These are phyloP conservation scores for Reticulitermes speratus DNA, from an alignment of 1,140 invertebrate genomes.

Conservation along the genomic window DNA sequence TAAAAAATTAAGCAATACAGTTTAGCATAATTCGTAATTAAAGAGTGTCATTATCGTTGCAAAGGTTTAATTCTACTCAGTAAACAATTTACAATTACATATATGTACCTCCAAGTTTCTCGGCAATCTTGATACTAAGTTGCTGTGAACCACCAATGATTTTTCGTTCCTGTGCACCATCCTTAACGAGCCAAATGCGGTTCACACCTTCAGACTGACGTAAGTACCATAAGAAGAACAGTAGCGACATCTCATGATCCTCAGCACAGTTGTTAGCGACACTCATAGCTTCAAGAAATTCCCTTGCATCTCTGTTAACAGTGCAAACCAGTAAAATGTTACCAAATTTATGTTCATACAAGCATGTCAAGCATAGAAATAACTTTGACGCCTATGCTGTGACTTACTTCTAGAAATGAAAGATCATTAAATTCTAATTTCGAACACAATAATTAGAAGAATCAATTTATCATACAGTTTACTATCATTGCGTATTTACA, in stretches of 20 bases:
- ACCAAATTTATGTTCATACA: too few relatives aligned
- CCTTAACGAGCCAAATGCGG: constrained; percentile 44
- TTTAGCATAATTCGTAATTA: too few relatives aligned
- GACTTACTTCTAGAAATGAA: too few relatives aligned
- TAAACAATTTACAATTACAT: too few relatives aligned
- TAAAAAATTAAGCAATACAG: background rate
- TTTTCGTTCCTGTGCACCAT: constrained; percentile 47
- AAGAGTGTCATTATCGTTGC: too few relatives aligned
- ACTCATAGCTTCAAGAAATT: constrained; percentile 33
- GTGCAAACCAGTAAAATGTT: background rate
- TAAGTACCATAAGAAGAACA: constrained; percentile 48
- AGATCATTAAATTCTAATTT: too few relatives aligned
- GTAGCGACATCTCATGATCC: constrained; percentile 45
- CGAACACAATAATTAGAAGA: too few relatives aligned
- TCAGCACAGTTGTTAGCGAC: constrained; percentile 42
- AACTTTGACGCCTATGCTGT: too few relatives aligned
- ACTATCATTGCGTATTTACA: too few relatives aligned
- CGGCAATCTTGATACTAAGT: constrained; percentile 43
- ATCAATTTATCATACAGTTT: too few relatives aligned
- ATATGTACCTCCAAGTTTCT: constrained; percentile 40
- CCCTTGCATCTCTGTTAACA: constrained; percentile 32
- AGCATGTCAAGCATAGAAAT: too few relatives aligned
- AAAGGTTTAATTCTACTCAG: too few relatives aligned
- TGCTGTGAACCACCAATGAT: constrained; percentile 51
- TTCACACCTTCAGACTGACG: constrained; percentile 44